These are phyloP conservation scores for Achroia grisella DNA, from an alignment of 1,140 invertebrate species.

Conservation along the genomic window DNA sequence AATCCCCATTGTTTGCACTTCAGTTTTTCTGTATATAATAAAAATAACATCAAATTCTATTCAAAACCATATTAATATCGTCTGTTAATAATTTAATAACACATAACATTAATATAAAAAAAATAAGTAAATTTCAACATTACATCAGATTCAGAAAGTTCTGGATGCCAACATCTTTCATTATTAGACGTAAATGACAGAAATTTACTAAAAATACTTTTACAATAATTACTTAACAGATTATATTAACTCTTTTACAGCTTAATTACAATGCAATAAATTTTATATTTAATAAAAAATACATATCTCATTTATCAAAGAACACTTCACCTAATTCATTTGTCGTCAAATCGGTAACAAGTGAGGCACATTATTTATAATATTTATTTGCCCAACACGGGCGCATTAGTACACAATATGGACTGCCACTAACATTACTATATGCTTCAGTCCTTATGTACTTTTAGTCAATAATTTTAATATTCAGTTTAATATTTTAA, in stretches of 20 bases:
- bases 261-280: slow-evolving; percentile 66
- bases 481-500: slow-evolving; percentile 3
- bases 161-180: too few relatives aligned
- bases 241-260: slow-evolving; percentile 69
- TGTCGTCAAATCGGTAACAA: slow-evolving; percentile 62
- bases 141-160: not conserved
- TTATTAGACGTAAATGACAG: slow-evolving; percentile 15
- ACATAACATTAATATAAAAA: too few relatives aligned
- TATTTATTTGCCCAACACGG: slow-evolving; percentile 21
- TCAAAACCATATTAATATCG: too few relatives aligned
- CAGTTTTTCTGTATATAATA: too few relatives aligned
- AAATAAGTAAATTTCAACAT: too few relatives aligned
- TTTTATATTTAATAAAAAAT: slow-evolving; percentile 59
- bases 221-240: slow-evolving; percentile 59
- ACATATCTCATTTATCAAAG: slow-evolving; percentile 68
- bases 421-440: slow-evolving; percentile 23
- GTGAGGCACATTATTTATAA: slow-evolving; percentile 63
- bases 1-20: too few relatives aligned
- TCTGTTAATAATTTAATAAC: too few relatives aligned
- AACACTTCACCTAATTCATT: slow-evolving; percentile 58
- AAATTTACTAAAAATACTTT: slow-evolving; percentile 37
- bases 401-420: slow-evolving; percentile 11
- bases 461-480: slow-evolving; percentile 19
- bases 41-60: too few relatives aligned
- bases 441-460: slow-evolving; percentile 36